Conservation (phyloP, 2,113 vertebrate species). For the Scartelaos histophorus region DNA sequence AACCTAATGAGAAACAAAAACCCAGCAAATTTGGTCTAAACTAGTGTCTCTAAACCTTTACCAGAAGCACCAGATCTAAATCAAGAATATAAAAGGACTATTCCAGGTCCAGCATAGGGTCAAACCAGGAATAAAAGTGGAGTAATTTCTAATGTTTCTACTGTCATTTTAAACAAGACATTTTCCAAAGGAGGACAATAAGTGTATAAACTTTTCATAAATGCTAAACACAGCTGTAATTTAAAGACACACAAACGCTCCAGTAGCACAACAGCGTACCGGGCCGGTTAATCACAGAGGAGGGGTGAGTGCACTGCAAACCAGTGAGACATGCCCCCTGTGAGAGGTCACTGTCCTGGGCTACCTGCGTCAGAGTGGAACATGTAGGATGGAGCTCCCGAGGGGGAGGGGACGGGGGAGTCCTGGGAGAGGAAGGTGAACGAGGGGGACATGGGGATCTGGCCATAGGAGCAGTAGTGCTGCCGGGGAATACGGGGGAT, state of each 20-base stretch:
- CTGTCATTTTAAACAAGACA: no score
- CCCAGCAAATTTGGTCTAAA: background rate
- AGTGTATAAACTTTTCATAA: conserved; percentile 8
- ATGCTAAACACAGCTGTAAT: conserved; percentile 37
- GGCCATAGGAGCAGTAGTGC: conserved; percentile 79
- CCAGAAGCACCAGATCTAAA: no score
- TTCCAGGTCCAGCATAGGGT: no score
- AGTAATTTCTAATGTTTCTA: no score
- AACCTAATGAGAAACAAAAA: background rate
- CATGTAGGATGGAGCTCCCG: conserved; percentile 67
- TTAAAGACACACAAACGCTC: conserved; percentile 56
- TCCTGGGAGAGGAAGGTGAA: conserved; percentile 78
- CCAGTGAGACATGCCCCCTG: conserved; percentile 44
- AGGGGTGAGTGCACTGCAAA: conserved; percentile 55
- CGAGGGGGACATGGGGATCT: conserved; percentile 74
- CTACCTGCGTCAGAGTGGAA: conserved; percentile 77
- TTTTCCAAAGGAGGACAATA: no score
- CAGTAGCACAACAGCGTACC: conserved; percentile 64
- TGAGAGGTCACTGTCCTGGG: conserved; percentile 42
- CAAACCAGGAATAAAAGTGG: no score
- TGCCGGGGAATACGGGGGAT: conserved; percentile 75
- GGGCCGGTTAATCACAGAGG: conserved; percentile 62
- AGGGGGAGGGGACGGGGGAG: conserved; percentile 67
- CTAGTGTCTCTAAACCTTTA: background rate
- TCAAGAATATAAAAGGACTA: no score